A percentile compares a stretch with the other conserved stretches of the same genome.
Evolutionary conservation across 2,797 vertebrate species (phyloP).

Genomic region (Loriculus beryllinus): DNA sequence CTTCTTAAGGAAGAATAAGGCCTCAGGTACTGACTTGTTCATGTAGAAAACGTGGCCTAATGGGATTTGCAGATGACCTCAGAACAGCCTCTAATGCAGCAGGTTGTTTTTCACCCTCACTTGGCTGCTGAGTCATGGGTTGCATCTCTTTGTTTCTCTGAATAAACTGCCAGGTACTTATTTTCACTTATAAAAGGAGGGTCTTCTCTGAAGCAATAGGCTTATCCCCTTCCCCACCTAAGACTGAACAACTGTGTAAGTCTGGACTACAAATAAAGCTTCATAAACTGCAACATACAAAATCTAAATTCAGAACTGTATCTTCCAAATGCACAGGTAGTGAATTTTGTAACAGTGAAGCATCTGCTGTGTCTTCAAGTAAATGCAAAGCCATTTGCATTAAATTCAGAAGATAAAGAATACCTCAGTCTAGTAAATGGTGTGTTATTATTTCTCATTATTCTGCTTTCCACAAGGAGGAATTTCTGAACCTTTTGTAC

Average conservation of each 20-base stretch:
- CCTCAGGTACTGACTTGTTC: neutral
- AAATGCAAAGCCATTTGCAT: neutral
- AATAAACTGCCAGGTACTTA: neutral
- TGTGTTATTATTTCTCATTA: neutral
- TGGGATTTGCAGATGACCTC: conserved; percentile 12
- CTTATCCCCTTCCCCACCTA: neutral
- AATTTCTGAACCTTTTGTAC: neutral
- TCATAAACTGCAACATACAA: neutral
- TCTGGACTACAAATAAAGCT: neutral
- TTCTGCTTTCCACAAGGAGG: neutral
- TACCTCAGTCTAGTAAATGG: neutral
- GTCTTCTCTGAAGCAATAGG: neutral
- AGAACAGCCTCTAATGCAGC: neutral
- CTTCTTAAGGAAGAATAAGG: neutral
- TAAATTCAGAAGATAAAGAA: neutral
- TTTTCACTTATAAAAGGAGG: neutral
- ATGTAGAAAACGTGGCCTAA: neutral
- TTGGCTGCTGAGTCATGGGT: neutral
- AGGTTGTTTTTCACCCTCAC: neutral
- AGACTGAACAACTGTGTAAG: neutral
- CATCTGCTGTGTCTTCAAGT: neutral
- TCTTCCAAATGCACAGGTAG: neutral
- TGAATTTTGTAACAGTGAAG: neutral
- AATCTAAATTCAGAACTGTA: neutral
- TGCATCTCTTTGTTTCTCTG: neutral